These are phyloP conservation scores for Drosophila percnosoma DNA, from an alignment of 2,888 invertebrate genomes.

Conservation along the genomic window DNA sequence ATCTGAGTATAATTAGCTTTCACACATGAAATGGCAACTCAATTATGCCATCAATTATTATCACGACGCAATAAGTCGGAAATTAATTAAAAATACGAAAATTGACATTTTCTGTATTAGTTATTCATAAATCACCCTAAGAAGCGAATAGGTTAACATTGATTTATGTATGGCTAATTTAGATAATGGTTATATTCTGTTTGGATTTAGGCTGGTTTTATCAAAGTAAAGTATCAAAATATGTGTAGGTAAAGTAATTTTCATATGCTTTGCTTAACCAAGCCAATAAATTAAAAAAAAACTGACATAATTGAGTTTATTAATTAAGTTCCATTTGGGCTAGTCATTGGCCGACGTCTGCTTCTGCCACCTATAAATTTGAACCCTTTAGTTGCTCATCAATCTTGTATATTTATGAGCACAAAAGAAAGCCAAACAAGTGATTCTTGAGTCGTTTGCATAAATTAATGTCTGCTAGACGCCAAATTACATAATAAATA, in stretches of 20 bases:
- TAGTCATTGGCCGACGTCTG: not conserved
- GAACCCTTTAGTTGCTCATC: not conserved
- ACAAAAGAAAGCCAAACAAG: not conserved
- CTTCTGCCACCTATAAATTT: not conserved
- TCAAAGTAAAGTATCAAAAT: not conserved
- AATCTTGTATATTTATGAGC: not conserved
- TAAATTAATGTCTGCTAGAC: not conserved
- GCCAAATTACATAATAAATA: not conserved
- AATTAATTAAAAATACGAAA: not conserved
- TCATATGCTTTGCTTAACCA: not conserved
- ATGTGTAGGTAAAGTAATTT: not conserved
- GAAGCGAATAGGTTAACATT: not conserved
- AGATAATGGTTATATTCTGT: not conserved
- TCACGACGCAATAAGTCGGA: slow-evolving; percentile 20
- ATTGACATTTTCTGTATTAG: not conserved
- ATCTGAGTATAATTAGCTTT: slow-evolving; percentile 37
- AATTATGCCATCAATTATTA: slow-evolving; percentile 62
- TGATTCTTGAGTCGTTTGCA: not conserved
- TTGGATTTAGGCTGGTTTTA: not conserved
- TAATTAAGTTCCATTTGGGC: not conserved
- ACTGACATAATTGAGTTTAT: not conserved
- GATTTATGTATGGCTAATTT: not conserved
- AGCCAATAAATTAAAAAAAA: not conserved
- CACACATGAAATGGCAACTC: slow-evolving; percentile 60
- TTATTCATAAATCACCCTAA: not conserved